Conservation (phyloP, 2,797 vertebrate species). For the Sebastes diploproa region DNA sequence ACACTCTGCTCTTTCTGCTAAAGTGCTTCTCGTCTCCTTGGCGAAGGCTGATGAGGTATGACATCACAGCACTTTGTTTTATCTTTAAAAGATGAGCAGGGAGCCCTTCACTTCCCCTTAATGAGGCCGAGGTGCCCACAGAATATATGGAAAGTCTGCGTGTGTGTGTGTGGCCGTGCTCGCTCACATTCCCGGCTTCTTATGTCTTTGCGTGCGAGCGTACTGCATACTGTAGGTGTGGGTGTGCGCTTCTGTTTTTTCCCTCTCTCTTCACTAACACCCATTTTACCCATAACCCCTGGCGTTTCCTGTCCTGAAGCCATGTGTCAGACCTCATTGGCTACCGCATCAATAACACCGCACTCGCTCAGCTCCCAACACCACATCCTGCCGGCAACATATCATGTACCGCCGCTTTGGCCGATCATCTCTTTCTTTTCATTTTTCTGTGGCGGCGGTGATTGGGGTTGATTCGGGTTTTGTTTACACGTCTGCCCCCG, state of each 20-base stretch:
- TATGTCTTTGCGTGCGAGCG: constrained; percentile 49
- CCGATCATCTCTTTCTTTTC: constrained; percentile 29
- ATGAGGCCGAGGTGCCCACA: constrained; percentile 76
- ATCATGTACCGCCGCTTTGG: constrained; percentile 45
- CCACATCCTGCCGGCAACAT: constrained; percentile 42
- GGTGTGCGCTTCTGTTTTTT: constrained; percentile 52
- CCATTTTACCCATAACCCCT: constrained; percentile 79
- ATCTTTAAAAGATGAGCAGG: constrained; percentile 86
- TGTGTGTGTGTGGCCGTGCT: constrained; percentile 19
- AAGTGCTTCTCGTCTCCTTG: constrained; percentile 77
- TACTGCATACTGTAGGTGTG: constrained; percentile 46
- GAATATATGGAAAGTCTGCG: constrained; percentile 59
- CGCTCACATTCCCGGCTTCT: constrained; percentile 13
- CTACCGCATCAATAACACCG: constrained; percentile 69
- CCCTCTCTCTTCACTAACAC: constrained; percentile 65
- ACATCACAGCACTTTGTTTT: constrained; percentile 87
- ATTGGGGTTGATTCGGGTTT: constrained; percentile 52
- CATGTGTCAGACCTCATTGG: constrained; percentile 77
- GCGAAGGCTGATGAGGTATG: constrained; percentile 80
- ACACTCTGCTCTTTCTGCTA: constrained; percentile 77
- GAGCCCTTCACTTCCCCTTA: constrained; percentile 77
- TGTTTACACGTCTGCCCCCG: constrained; percentile 48
- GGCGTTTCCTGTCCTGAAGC: constrained; percentile 78
- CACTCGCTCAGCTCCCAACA: constrained; percentile 45
- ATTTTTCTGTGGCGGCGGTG: constrained; percentile 13